Percentiles rank a stretch among this genome's conserved stretches.
These are phyloP conservation scores for Folsomia manolachei DNA, from an alignment of 2,888 invertebrate genomes.

Conservation along the genomic window DNA sequence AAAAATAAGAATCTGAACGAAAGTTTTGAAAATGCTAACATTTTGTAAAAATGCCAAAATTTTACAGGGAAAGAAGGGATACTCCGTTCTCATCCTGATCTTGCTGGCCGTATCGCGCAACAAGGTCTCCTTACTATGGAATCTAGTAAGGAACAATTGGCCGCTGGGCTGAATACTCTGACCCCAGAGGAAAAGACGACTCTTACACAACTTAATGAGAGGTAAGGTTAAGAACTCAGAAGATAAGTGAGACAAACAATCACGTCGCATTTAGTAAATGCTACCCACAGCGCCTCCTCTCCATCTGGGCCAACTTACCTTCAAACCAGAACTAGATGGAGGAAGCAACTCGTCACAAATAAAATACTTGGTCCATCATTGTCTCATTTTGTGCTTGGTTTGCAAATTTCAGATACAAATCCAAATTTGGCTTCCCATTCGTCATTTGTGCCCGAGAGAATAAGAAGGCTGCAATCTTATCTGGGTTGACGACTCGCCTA, in stretches of 20 bases:
- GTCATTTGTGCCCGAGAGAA: conserved; percentile 67
- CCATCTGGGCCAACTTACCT: background rate
- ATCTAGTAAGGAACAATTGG: conserved; percentile 61
- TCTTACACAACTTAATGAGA: conserved; percentile 57
- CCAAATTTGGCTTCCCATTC: conserved; percentile 68
- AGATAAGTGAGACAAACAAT: too few species aligned
- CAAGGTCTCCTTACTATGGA: conserved; percentile 61
- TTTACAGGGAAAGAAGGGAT: conserved; percentile 51
- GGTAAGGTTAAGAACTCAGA: conserved; percentile 51
- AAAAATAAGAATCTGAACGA: background rate
- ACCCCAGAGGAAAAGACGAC: conserved; percentile 58
- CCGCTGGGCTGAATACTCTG: conserved; percentile 61
- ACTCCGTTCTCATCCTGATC: conserved; percentile 64
- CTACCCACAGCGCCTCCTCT: background rate
- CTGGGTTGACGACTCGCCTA: conserved; percentile 60
- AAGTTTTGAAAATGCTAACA: too few species aligned
- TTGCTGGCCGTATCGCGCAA: conserved; percentile 59
- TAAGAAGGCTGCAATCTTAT: conserved; percentile 61
- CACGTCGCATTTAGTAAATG: background rate
- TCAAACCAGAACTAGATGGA: background rate
- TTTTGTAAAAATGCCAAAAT: too few species aligned
- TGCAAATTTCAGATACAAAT: conserved; percentile 59
- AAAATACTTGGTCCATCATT: background rate
- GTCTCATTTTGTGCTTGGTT: background rate
- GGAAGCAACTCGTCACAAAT: background rate